Base-by-base conservation (phyloP, 2,888 invertebrate species). In the Polydrusus cervinus region DNA sequence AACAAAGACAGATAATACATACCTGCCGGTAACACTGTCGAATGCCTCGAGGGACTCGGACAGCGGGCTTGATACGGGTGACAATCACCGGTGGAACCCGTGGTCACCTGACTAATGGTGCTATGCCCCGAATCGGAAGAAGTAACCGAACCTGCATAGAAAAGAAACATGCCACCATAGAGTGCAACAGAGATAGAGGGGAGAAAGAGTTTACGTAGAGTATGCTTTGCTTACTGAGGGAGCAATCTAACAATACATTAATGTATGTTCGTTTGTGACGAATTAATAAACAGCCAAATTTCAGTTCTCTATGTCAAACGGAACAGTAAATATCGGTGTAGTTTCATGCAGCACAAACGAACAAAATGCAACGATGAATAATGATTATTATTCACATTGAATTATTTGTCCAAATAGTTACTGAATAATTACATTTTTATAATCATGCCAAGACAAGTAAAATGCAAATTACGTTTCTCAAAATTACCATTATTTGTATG, bases 111-210 rank as follows among this genome's bases (percentile, higher is more conserved):
- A 82, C 90, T 90, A 85, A 90, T 90, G 82, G 94, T 94, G 83
- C 95, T 94, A 89, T 95, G 95, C 84, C 95, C 95, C 85, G 95
- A 95, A 89, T 95, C 97, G 88, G 95, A 96, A 83, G 97, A 97
- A 82, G 96, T 96, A 84, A 95, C 94, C 82, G 97, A 96, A 87
- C 95, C 95, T 91, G 87, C 83, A 79, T 81, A 47, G 62, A 62
- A 67, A 71, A 71, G 81, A 80, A 78, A 80, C 84, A 84, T 84
- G 84, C 84, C 77, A 79, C 78, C 78, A 79, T 76, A 65, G 65
- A 75, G 72, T 72, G 74, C 60, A 65, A 72, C 51, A 65, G 73
- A 71, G 70, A 67, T 40, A 66, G 43, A 61, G 73, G 64, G 45
- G 38, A 64, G 64, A 70, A 55, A 65, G 8, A 53, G 34, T n/a